Percentiles rank a stretch among this genome's conserved stretches.
These are phyloP conservation scores for Biston stratarius DNA, from an alignment of 2,888 invertebrate species.

Conservation along the genomic window DNA sequence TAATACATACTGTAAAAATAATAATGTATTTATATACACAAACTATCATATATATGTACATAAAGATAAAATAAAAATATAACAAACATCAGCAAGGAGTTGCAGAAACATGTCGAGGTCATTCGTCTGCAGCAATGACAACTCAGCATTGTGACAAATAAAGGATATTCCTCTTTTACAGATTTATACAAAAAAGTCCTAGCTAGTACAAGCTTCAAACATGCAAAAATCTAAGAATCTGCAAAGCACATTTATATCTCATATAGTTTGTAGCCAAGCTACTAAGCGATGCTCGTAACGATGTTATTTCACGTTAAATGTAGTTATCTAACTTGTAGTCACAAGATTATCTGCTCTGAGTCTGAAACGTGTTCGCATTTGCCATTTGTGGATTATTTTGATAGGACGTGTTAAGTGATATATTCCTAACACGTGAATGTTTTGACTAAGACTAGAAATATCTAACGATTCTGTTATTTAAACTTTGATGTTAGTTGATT, in stretches of 20 bases:
- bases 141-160: too few relatives aligned
- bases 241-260: neutral
- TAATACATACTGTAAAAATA: too few relatives aligned
- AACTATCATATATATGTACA: too few relatives aligned
- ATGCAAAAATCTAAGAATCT: neutral
- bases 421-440: neutral
- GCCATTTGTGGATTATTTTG: conserved; percentile 19
- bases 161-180: too few relatives aligned
- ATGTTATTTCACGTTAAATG: conserved; percentile 29
- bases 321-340: conserved; percentile 20
- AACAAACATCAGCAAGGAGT: too few relatives aligned
- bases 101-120: too few relatives aligned
- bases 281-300: neutral
- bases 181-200: too few relatives aligned
- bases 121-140: too few relatives aligned
- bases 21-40: too few relatives aligned
- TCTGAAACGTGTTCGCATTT: conserved; percentile 13
- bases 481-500: neutral
- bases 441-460: conserved; percentile 2
- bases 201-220: too few relatives aligned
- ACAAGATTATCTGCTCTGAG: conserved; percentile 19
- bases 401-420: conserved; percentile 12
- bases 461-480: neutral
- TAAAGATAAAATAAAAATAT: too few relatives aligned
- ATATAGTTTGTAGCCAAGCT: neutral